Percentiles rank a stretch among this genome's conserved stretches.
Evolutionary conservation across 1,140 invertebrate species (phyloP).

Genomic region (Centruroides vittatus): DNA sequence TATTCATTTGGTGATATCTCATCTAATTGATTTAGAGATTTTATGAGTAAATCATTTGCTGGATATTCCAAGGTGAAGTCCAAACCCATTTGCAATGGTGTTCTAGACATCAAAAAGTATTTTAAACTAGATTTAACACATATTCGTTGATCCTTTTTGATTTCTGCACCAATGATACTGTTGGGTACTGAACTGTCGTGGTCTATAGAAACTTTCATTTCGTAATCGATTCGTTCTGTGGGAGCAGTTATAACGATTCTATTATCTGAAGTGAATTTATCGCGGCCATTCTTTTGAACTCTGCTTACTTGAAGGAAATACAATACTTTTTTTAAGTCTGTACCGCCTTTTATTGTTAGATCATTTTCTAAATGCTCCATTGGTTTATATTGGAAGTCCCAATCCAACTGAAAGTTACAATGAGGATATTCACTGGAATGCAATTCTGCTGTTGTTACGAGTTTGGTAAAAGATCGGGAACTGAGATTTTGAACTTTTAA

Average conservation of each 20-base stretch:
- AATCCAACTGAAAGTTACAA: background rate
- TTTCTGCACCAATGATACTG: background rate
- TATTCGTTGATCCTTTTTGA: background rate
- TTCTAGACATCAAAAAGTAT: background rate
- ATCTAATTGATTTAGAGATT: constrained; percentile 1
- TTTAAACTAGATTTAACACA: background rate
- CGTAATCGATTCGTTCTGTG: background rate
- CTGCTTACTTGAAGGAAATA: too few species aligned
- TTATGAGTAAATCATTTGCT: background rate
- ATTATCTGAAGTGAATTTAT: background rate
- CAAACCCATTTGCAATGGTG: background rate
- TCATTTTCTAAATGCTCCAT: constrained; percentile 4
- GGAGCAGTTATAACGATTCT: background rate
- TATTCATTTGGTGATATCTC: constrained; percentile 4
- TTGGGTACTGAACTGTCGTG: too few species aligned
- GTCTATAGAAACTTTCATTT: background rate
- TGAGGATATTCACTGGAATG: background rate
- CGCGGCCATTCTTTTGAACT: too few species aligned
- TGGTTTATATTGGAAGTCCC: constrained; percentile 4
- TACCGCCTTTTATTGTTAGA: constrained; percentile 19
- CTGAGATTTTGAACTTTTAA: too few species aligned
- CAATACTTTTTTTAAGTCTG: too few species aligned
- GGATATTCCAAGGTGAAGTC: background rate
- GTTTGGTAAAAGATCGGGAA: background rate
- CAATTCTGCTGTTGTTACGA: background rate